Evolutionary conservation across 2,888 invertebrate species (phyloP), one percentile per base, ranked within the genome.

Genomic region (Alitta virens): DNA sequence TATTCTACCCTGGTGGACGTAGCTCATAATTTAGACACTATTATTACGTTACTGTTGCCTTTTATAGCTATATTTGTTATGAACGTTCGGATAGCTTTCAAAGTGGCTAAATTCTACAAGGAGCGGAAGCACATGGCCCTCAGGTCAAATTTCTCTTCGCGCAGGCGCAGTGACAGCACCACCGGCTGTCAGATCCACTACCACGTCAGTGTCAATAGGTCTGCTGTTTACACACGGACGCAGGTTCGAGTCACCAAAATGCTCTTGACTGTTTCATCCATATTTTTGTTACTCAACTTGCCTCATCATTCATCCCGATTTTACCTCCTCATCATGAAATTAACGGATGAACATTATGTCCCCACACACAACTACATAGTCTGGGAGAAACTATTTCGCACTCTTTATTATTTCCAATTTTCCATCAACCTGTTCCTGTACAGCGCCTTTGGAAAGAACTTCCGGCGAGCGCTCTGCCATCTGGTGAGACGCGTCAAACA

Each of bases 391-490:
- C 26, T 63, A 14, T 63, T 63, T 33, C 40, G 61, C 40, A 50
- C 51, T 25, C 54, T 66, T 2, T 66, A 66, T 46, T 63, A 63
- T 53, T 24, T 63, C 23, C 52, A 66, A 33, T 66, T 66, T 38
- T 63, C 61, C 26, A 52, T 63, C 25, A 66, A 66, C 38, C 42
- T 63, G 9, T 66, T 66, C 52, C 55, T 66, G 26, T 66, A 66
- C 53, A 61, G 43, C 38, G 58, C 56, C 21, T 26, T 56, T n/a
- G 62, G 62, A 5, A 56, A 50, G 21, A 66, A 66, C 63, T 66
- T 66, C 53, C 21, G 66, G 26, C 51, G 53, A 27, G 66, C 66
- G 2, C 46, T 56, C 26, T n/a, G 24, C 1, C 27, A 24, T 9
- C 21, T 56, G 7, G 40, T 43, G 23, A 21, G 23, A 24, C 21